Conservation (phyloP, 2,113 vertebrate genomes). For the Chlamydotis undulata region DNA sequence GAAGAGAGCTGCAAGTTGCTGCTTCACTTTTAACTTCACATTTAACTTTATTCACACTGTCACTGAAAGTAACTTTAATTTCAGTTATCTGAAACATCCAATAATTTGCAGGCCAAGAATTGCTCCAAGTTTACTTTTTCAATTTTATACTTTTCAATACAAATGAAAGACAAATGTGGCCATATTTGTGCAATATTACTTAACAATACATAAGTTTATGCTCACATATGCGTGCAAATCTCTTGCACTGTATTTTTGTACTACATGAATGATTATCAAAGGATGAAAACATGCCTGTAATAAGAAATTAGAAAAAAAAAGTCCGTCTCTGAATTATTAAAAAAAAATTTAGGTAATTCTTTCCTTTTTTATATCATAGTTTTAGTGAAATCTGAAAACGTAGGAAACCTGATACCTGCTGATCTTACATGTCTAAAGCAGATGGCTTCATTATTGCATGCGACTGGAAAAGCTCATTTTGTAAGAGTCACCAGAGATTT, state of each 20-base stretch:
- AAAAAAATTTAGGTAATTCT: not conserved
- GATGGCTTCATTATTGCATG: not conserved
- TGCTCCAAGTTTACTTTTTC: not conserved
- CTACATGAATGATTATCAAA: not conserved
- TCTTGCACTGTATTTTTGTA: not conserved
- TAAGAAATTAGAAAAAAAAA: not conserved
- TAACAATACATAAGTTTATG: not conserved
- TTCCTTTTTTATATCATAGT: not conserved
- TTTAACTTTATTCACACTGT: not conserved
- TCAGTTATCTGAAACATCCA: not conserved
- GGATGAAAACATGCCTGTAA: not conserved
- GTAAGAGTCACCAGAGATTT: constrained; percentile 31
- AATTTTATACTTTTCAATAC: not conserved
- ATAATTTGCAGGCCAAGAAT: not conserved
- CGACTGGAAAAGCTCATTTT: constrained; percentile 17
- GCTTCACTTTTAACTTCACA: not conserved
- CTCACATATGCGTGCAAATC: not conserved
- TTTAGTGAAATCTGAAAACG: not conserved
- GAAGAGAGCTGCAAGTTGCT: not conserved
- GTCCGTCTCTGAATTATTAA: not conserved
- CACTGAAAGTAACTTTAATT: not conserved
- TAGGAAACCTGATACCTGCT: not conserved
- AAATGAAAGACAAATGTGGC: not conserved
- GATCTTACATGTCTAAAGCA: not conserved
- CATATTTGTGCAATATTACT: not conserved